Base-by-base conservation (phyloP, 2,797 vertebrate species). In the Ataeniobius toweri region DNA sequence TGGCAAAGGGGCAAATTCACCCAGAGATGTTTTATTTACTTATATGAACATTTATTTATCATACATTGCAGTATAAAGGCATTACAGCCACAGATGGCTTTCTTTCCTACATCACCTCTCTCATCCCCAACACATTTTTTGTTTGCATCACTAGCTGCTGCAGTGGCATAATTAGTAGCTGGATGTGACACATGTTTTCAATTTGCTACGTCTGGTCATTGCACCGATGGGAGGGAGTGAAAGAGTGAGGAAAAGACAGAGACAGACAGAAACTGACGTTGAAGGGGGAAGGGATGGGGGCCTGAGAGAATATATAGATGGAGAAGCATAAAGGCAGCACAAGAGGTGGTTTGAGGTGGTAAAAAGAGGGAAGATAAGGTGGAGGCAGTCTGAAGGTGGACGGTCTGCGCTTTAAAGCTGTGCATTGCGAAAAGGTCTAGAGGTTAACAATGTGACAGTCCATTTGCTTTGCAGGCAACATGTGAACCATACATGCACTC, bases 161-260 rank as follows among this genome's bases (percentile, higher is more conserved):
- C 74, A 80, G 84, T 48, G 72, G 73, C 76, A 80, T 94, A 94
- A 94, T 94, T 94, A 94, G 91, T 83, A 71, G 81, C 92, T 92
- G 91, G 91, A 92, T 89, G 89, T 90, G 92, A 94, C 94, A 95
- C 93, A 89, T 95, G 94, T 94, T 94, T 94, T 90, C 92, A 93
- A 95, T 94, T 93, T 94, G 86, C 89, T 85, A 86, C 85, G 82
- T 94, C 91, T 91, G 90, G 85, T 90, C 90, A 76, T 68, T n/a
- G 76, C 77, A 58, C 69, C 10, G 71, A 79, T 59, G 70, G 55
- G 51, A 59, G 46, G 61, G 76, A 58, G 75, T 65, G 89, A 44
- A 56, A 73, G 79, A 88, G 83, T 24, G 81, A 84, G 86, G 86
- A 67, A 56, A 76, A 79, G 88, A 91, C 87, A 89, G 79, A 82